These are phyloP conservation scores for Cyrtodaria siliqua DNA, from an alignment of 2,888 invertebrate species.

Conservation along the genomic window DNA sequence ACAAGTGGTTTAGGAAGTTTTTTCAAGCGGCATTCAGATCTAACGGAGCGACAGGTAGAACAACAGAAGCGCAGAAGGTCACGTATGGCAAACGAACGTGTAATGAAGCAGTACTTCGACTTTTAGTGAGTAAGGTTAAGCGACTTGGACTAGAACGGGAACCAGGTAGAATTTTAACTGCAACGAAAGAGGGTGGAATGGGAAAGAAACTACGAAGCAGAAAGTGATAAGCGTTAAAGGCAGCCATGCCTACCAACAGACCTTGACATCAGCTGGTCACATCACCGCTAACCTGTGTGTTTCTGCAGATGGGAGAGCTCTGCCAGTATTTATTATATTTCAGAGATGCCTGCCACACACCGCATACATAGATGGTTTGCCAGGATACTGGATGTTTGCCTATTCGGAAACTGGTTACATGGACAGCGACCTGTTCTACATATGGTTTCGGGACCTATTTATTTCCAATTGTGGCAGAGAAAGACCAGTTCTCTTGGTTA, in stretches of 20 bases:
- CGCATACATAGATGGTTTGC: constrained; percentile 22
- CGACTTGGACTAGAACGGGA: neutral
- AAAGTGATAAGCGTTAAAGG: too few relatives aligned
- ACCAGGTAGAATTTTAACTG: constrained; percentile 1
- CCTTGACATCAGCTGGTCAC: neutral
- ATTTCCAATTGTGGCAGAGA: constrained; percentile 6
- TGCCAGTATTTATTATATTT: too few relatives aligned
- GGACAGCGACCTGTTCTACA: constrained; percentile 12
- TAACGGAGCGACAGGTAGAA: too few relatives aligned
- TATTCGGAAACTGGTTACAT: constrained; percentile 26
- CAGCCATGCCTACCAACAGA: constrained; percentile 12
- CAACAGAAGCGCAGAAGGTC: too few relatives aligned
- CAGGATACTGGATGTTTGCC: constrained; percentile 2
- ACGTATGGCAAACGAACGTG: too few relatives aligned
- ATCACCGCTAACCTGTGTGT: constrained; percentile 26
- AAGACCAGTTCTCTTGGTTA: neutral
- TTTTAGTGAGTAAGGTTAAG: too few relatives aligned
- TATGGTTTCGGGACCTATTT: constrained; percentile 20
- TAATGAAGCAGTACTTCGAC: too few relatives aligned
- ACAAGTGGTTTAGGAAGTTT: too few relatives aligned
- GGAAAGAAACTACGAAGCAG: neutral
- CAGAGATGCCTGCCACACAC: neutral
- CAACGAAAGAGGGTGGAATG: constrained; percentile 12
- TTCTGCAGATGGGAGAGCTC: constrained; percentile 18
- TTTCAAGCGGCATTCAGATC: too few relatives aligned